Evolutionary conservation across 2,797 vertebrate genomes (phyloP), one percentile per base, ranked within the genome.

Genomic region (Ctenochaetus hawaiiensis): DNA sequence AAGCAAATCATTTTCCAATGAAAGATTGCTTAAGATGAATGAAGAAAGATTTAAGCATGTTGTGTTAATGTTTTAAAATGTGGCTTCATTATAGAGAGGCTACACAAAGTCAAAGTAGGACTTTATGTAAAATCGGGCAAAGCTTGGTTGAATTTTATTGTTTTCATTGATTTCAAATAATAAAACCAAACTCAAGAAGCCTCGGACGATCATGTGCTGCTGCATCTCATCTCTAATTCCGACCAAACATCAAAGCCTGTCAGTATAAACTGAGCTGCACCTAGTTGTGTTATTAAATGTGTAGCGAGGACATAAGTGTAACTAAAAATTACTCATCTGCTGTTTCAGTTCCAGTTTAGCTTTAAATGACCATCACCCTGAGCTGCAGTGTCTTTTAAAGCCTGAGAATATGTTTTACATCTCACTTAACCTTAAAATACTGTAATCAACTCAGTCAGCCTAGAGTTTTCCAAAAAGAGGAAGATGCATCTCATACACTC

Each of bases 381-480:
- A 53, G 26, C 37, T 1, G 37, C 6, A 39, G 9, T 2, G 37
- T 9, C 37, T 6, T 39, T 39, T 6, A 6, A 39, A 39, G 37
- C 37, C 37, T 9, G 37, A 39, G 37, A 39, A 39, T 39, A 9
- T 39, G 37, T 39, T 39, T 39, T 39, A 39, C 37, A 39, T 39
- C 9, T 39, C 37, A 39, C 37, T 39, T 9, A 39, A 39, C 37
- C 37, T 26, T 26, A 26, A 26, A 26, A 26, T 26, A 26, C 26
- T 26, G 26, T 26, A 26, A 26, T 26, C 26, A 26, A 8, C n/a
- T 16, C 4, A 1, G 22, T 37, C 30, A 13, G 13, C 22, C 6
- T 26, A 8, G 11, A 37, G 3, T 51, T 0, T n/a, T 10, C 13
- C 11, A 13, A 56, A 72, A 78, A 82, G 17, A 71, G 52, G 51